Base-by-base conservation (phyloP, 2,888 invertebrate genomes). In the Thymelicus acteon region DNA sequence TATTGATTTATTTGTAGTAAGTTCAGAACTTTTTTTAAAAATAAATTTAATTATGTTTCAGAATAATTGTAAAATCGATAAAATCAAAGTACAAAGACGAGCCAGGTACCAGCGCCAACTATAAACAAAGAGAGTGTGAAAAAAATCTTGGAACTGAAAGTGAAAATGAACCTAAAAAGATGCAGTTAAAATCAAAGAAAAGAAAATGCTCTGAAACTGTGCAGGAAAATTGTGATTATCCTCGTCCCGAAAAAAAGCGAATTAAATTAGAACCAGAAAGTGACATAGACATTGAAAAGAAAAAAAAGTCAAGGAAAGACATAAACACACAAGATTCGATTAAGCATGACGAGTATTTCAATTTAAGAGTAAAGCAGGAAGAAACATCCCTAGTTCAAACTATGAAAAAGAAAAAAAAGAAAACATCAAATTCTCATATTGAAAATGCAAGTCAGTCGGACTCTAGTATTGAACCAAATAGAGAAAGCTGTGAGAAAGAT, bases 361-460 rank as follows among this genome's bases (percentile, higher is more conserved):
- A 87, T 68, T 72, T 81, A 39, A 79, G 78, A 75, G 86, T 90
- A 0, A 87, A 90, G 69, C 78, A 84, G 73, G 85, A 85, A 76
- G 72, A 81, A 65, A 48, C 12, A 49, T 67, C 60, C 15, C 7
- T 60, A 60, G 8, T 19, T 3, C n/a, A 60, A 48, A n/a, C 13
- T 48, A 60, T 60, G 49, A 67, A 67, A 48, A 67, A 67, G 48
- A 67, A 60, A 48, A 67, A 67, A 15, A 48, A 60, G 48, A 60
- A 67, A 49, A 48, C 6, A 57, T 57, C 31, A 1, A 31, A 60
- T 37, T 67, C 67, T 49, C 13, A 19, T 19, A 37, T 37, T 24
- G 47, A 69, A 4, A 54, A 44, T 12, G 6, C 5, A 37, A 19
- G 37, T 54, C 31, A 62, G 2, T 13, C 44, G 12, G 54, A 62